Evolutionary conservation across 1,140 invertebrate genomes (phyloP).

Genomic region (Octopus bimaculoides): DNA sequence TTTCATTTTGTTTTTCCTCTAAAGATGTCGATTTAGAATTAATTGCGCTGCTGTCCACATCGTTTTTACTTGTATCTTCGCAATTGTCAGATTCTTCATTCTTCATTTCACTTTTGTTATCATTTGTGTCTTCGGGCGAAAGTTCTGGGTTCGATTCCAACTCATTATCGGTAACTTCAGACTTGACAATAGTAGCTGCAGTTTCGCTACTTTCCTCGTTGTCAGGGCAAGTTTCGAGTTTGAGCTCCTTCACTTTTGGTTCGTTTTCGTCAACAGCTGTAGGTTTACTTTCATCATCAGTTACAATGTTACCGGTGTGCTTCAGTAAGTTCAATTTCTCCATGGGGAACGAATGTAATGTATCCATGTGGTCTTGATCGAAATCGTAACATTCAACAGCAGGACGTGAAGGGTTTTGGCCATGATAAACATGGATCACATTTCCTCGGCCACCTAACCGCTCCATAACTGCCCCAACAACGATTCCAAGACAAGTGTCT

Average conservation of each 20-base stretch:
- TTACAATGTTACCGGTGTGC: background rate
- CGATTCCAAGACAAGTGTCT: conserved; percentile 80
- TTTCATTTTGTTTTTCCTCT: background rate
- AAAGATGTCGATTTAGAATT: background rate
- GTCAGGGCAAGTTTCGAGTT: background rate
- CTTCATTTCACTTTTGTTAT: background rate
- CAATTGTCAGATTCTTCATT: background rate
- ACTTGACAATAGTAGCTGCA: background rate
- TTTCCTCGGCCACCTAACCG: conserved; percentile 46
- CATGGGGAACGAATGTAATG: conserved; percentile 11
- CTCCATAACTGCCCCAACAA: conserved; percentile 76
- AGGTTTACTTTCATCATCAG: conserved; percentile 9
- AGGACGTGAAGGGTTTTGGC: conserved; percentile 25
- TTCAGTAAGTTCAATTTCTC: background rate
- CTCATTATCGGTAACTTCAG: background rate
- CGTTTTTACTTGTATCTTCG: background rate
- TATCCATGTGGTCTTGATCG: background rate
- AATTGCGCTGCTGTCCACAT: background rate
- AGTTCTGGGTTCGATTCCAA: background rate
- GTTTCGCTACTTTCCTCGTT: background rate
- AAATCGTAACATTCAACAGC: conserved; percentile 11
- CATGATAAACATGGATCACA: conserved; percentile 34
- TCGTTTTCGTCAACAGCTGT: background rate
- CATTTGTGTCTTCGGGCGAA: background rate
- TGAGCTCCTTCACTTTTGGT: background rate